A percentile compares a stretch with the other conserved stretches of the same genome.
Conservation (phyloP, 2,888 invertebrate genomes). For the Opisthograptis luteolata region DNA sequence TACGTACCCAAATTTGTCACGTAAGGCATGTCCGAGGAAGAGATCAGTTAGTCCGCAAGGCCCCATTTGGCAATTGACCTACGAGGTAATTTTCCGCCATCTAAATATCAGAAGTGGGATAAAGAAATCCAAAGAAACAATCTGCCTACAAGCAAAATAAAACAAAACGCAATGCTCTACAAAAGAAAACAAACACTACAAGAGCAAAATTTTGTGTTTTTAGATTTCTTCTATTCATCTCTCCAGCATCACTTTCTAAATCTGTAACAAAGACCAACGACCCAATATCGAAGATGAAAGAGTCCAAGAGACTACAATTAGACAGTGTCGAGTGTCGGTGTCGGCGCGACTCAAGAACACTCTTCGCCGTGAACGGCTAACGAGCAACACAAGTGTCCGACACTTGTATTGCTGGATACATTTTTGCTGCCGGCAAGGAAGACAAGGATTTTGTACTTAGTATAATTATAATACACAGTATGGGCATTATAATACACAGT, state of each 20-base stretch:
- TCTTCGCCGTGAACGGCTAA: constrained; percentile 45
- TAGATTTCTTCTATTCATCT: too few species aligned
- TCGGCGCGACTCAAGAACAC: constrained; percentile 38
- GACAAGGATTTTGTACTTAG: neutral
- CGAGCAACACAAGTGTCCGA: constrained; percentile 34
- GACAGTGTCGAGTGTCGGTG: constrained; percentile 28
- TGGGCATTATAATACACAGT: too few species aligned
- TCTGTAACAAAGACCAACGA: constrained; percentile 23
- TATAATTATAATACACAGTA: too few species aligned
- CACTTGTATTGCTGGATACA: constrained; percentile 26
- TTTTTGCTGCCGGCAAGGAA: constrained; percentile 28
- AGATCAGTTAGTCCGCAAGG: too few species aligned
- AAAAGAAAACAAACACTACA: constrained; percentile 7
- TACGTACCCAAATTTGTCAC: too few species aligned
- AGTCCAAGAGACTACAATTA: constrained; percentile 16
- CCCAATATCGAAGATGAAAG: constrained; percentile 21
- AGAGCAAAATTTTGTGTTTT: too few species aligned
- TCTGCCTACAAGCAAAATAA: too few species aligned
- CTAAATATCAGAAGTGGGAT: too few species aligned
- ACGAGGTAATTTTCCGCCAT: too few species aligned
- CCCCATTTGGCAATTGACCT: too few species aligned
- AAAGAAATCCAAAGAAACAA: too few species aligned
- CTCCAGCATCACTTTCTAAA: neutral
- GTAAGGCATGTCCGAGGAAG: too few species aligned
- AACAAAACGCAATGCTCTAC: constrained; percentile 1